Evolutionary conservation across 2,797 vertebrate species (phyloP).

Genomic region (Chiloscyllium punctatum): DNA sequence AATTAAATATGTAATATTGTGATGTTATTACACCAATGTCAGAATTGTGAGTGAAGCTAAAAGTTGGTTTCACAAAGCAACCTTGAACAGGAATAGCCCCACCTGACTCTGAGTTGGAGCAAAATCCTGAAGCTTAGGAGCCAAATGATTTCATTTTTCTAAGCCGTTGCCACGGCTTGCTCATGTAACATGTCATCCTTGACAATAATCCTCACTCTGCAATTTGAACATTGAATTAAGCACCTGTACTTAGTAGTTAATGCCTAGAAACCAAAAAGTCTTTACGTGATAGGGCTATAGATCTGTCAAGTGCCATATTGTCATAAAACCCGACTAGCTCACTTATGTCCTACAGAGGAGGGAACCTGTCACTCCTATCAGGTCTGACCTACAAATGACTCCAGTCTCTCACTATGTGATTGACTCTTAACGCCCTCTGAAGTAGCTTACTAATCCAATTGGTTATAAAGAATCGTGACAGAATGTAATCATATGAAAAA

Average conservation of each 20-base stretch:
- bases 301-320: constrained; percentile 32
- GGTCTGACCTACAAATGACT: constrained; percentile 23
- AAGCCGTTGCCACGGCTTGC: neutral
- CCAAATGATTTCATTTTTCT: neutral
- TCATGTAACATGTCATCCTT: constrained; percentile 25
- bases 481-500: constrained; percentile 1
- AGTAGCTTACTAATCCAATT: constrained; percentile 24
- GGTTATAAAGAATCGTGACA: constrained; percentile 26
- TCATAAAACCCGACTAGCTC: neutral
- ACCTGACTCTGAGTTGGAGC: neutral
- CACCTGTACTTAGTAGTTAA: constrained; percentile 24
- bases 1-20: neutral
- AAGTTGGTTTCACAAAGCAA: neutral
- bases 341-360: constrained; percentile 27
- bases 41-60: neutral
- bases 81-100: neutral
- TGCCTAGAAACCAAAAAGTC: constrained; percentile 7
- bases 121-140: neutral
- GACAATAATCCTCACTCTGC: constrained; percentile 32
- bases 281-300: constrained; percentile 20
- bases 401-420: neutral
- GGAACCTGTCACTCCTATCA: constrained; percentile 18
- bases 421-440: constrained; percentile 22
- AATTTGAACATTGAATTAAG: constrained; percentile 36
- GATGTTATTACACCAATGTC: neutral